Evolutionary conservation across 2,888 invertebrate genomes (phyloP).

Genomic region (Eilema griseolum): DNA sequence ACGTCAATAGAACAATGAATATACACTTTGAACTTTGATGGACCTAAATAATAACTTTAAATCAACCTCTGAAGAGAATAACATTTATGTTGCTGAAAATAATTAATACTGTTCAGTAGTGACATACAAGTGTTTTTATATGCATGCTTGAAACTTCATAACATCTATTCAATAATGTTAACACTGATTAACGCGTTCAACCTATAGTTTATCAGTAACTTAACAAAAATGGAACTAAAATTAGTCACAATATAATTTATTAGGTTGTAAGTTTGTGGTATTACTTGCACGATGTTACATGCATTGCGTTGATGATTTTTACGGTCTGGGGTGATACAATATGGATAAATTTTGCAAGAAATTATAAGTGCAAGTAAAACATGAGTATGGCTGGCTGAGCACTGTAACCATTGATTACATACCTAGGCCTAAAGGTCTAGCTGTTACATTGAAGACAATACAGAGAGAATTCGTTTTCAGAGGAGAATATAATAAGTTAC

Average conservation of each 20-base stretch:
- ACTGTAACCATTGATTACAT: slow-evolving; percentile 10
- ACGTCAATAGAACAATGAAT: slow-evolving; percentile 30
- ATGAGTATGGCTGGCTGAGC: not conserved
- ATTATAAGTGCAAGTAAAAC: not conserved
- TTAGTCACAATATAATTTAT: not conserved
- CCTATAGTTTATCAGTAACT: not conserved
- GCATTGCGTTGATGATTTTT: not conserved
- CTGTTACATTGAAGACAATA: slow-evolving; percentile 3
- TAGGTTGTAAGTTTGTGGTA: not conserved
- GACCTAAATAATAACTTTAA: slow-evolving; percentile 35
- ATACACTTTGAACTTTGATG: slow-evolving; percentile 41
- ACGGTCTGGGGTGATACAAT: not conserved
- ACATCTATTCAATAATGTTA: not conserved
- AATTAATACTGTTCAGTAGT: slow-evolving; percentile 15
- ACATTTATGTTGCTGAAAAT: slow-evolving; percentile 2
- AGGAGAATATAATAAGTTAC: slow-evolving; percentile 9
- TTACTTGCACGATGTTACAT: not conserved
- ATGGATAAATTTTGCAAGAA: not conserved
- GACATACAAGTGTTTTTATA: not conserved
- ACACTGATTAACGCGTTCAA: too few relatives aligned
- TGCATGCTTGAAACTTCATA: not conserved
- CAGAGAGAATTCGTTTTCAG: slow-evolving; percentile 4
- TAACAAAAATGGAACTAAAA: too few relatives aligned
- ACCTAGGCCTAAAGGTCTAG: slow-evolving; percentile 9
- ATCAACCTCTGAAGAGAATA: not conserved